Conservation (phyloP, 2,113 vertebrate species). For the Anarrhichthys ocellatus region DNA sequence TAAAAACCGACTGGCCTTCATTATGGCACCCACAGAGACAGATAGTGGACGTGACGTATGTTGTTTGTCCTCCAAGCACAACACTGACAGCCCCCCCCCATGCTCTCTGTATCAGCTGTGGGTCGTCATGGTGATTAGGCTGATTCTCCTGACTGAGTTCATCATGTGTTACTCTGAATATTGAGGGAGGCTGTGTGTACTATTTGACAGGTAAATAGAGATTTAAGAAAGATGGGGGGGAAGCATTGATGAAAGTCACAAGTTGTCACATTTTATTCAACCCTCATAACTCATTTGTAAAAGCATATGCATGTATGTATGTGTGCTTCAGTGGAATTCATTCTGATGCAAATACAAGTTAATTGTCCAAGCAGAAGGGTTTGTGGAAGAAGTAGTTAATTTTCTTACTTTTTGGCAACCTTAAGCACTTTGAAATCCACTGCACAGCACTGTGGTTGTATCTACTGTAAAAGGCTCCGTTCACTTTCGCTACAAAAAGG, state of each 20-base stretch:
- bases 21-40: neutral
- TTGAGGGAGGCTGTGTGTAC: neutral
- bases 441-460: no score
- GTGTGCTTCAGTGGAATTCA: neutral
- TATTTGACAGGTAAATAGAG: neutral
- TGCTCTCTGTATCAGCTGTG: neutral
- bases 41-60: neutral
- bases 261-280: neutral
- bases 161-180: neutral
- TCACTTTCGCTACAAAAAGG: neutral
- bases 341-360: neutral
- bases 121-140: neutral
- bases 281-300: neutral
- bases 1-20: neutral
- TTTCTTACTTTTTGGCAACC: neutral
- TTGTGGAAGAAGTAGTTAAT: neutral
- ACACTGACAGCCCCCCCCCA: neutral
- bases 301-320: no score
- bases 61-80: neutral
- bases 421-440: neutral
- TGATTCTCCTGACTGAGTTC: neutral
- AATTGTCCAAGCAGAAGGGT: neutral
- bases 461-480: neutral
- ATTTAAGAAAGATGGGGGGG: neutral
- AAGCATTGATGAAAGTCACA: neutral